Evolutionary conservation across 1,140 invertebrate genomes (phyloP), one percentile per base, ranked within the genome.

Genomic region (Drosophila sucinea): DNA sequence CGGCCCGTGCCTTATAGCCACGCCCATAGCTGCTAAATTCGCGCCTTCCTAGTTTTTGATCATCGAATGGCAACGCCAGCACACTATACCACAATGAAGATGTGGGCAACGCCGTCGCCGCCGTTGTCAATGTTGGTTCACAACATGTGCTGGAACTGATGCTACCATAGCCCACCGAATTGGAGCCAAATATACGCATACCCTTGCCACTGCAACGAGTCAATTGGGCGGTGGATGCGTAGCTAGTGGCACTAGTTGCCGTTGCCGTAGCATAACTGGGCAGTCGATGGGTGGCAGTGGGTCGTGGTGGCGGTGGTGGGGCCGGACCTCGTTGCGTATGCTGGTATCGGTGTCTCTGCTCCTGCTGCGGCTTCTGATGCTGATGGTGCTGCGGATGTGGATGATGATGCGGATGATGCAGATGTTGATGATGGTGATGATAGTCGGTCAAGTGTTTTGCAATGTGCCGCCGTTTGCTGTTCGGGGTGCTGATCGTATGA

Each of bases 51-150:
- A 97, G 95, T 92, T 97, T 96, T 93, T 97, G 96, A 93, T 98
- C 97, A 86, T 97, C 96, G 93, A 98, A 98, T 75, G 97, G 97
- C 82, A 98, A 94, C 69, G 97, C 97, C 92, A 98, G 94, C 72
- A 98, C 94, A 65, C 96, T 97, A 94, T 97, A 97, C 97, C 96
- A 97, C 84, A 96, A 94, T 69, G 96, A 96, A 29, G 96, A 95
- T 92, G 96, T 94, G 6, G 58, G 69, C 4, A 25, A 3, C 7
- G 11, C 23, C 8, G 23, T 25, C 3, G 23, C 8, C 8, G 1
- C 17, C 17, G 17, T 17, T 17, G 17, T 17, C 17, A 17, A 17
- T 17, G 17, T 38, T 17, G 11, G 44, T 3, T 76, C 83, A 33
- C 74, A 73, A 6, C 75, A 75, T 11, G 68, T 70, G 25, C 79